phyloP scores from a whole-genome alignment of 2,797 vertebrate genomes.

The Hemitrygon akajei region DNA sequence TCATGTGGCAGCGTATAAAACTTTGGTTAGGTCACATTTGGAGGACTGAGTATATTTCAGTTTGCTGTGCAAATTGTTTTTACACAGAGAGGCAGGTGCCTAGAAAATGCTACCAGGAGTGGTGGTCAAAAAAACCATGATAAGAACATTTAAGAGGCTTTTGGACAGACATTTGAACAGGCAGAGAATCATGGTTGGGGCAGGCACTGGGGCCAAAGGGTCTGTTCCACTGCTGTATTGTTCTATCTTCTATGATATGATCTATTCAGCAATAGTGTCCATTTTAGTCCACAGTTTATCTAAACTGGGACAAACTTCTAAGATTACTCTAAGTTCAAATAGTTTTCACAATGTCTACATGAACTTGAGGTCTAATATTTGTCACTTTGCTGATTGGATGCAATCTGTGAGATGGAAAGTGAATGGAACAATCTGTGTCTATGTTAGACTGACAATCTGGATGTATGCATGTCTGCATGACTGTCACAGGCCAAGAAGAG shows the following conservation, averaged over 20 bases:
- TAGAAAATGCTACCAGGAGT: too few relatives aligned
- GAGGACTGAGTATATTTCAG: too few relatives aligned
- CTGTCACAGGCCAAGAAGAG: neutral
- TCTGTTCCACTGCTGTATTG: too few relatives aligned
- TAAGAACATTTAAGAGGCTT: too few relatives aligned
- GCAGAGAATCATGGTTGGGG: too few relatives aligned
- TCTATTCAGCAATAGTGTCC: neutral
- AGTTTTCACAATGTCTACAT: neutral
- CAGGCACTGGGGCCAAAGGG: too few relatives aligned
- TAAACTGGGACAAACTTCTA: neutral
- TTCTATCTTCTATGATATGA: neutral
- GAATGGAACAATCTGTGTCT: neutral
- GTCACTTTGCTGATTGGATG: neutral
- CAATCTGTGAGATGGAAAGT: neutral
- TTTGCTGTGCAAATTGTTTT: neutral
- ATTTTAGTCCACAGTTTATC: neutral
- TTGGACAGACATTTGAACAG: too few relatives aligned
- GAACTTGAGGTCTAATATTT: neutral
- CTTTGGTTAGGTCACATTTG: too few relatives aligned
- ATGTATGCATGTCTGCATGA: neutral
- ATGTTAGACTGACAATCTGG: slow-evolving; percentile 1
- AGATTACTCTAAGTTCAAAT: neutral
- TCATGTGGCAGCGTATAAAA: too few relatives aligned
- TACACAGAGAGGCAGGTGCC: too few relatives aligned
- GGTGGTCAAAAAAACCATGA: too few relatives aligned